A percentile compares a stretch with the other conserved stretches of the same genome.
phyloP scores from a whole-genome alignment of 2,113 vertebrate genomes.

The Choloepus hoffmanni region DNA sequence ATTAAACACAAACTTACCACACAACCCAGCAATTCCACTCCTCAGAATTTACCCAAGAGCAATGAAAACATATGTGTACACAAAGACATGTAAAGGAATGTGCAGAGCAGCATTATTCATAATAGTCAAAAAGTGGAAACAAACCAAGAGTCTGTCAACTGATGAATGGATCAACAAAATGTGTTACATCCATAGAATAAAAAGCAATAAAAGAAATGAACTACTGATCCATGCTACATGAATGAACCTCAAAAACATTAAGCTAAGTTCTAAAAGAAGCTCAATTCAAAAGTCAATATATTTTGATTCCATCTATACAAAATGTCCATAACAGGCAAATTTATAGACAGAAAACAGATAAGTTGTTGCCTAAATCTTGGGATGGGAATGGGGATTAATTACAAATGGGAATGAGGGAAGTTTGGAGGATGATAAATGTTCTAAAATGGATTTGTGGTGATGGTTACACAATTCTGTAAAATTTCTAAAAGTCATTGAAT shows the following conservation, averaged over 20 bases:
- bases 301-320: background rate
- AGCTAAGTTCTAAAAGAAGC: background rate
- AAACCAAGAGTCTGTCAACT: background rate
- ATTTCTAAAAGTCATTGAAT: constrained; percentile 2
- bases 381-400: constrained; percentile 4
- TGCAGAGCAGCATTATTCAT: background rate
- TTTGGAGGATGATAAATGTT: background rate
- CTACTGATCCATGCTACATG: background rate
- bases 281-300: background rate
- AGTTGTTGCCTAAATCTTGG: background rate
- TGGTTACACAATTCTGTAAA: background rate
- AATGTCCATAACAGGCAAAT: background rate
- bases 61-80: background rate
- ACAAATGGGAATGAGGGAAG: constrained; percentile 9
- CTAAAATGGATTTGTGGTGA: background rate
- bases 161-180: background rate
- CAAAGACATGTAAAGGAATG: background rate
- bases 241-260: background rate
- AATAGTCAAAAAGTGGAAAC: background rate
- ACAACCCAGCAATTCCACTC: background rate
- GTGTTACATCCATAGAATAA: background rate
- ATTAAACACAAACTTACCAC: constrained; percentile 41
- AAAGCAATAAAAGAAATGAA: constrained; percentile 1
- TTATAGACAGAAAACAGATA: constrained; percentile 30
- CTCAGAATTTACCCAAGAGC: constrained; percentile 27